Evolutionary conservation across 2,888 invertebrate genomes (phyloP), one percentile per base, ranked within the genome.

Genomic region (Augiades crinisus): DNA sequence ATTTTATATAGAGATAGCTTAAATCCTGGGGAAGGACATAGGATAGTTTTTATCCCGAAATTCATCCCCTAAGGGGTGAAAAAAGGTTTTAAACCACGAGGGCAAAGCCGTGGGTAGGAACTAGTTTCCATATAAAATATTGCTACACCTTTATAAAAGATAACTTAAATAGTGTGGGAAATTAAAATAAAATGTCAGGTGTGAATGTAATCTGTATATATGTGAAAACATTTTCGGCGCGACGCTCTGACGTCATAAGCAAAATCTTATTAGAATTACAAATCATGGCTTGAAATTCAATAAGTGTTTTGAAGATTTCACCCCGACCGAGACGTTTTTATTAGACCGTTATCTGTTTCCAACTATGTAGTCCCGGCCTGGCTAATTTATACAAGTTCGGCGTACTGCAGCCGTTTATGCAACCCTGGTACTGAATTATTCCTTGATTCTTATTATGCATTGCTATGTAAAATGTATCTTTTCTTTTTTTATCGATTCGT

Each of bases 221-320:
- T 17, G 19, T 46, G n/a, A n/a, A n/a, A n/a, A n/a, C n/a, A 46
- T 46, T 37, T 37, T 40, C 27, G 51, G 31, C 50, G 46, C 41
- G 50, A 37, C 31, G 53, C 41, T 47, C 52, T 34, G 50, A 54
- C 60, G 63, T 61, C 64, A 61, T 49, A 50, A 54, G n/a, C 55
- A 43, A 36, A 56, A 38, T 52, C 61, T 56, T 56, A 68, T 70
- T 70, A 64, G 71, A 73, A 72, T 72, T 70, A 66, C 70, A 72
- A 72, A 72, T 73, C 54, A 51, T 44, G 49, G 58, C 65, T 68
- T 70, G 64, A 70, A 70, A 70, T 68, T 72, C 70, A 70, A 70
- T 67, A 63, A 62, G 60, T 67, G 64, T 70, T 68, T 67, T 62
- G 66, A 65, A 66, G 63, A 63, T 62, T 62, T 59, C 63, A 55